phyloP scores from a whole-genome alignment of 2,888 invertebrate species.

The Emesis russula region DNA sequence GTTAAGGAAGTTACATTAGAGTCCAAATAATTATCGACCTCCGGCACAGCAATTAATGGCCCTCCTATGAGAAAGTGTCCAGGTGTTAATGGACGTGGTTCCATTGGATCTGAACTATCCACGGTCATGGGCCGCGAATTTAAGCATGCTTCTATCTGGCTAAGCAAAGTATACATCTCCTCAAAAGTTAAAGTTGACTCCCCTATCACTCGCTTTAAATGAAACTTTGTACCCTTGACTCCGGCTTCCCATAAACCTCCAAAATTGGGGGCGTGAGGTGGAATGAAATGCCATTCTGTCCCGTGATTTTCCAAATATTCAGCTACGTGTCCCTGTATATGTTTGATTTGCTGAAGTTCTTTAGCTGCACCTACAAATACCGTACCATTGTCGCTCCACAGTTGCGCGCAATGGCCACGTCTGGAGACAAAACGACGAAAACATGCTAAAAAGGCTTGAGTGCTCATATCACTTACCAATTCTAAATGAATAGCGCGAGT shows the following conservation, averaged over 20 bases:
- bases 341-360: neutral
- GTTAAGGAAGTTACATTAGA: too few relatives aligned
- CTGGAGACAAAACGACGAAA: slow-evolving; percentile 50
- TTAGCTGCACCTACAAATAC: slow-evolving; percentile 34
- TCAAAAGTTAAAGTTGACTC: slow-evolving; percentile 61
- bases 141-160: slow-evolving; percentile 77
- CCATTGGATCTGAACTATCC: slow-evolving; percentile 26
- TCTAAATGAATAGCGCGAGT: slow-evolving; percentile 68
- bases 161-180: slow-evolving; percentile 62
- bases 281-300: slow-evolving; percentile 44
- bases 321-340: neutral
- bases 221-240: slow-evolving; percentile 31
- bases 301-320: neutral
- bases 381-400: slow-evolving; percentile 44
- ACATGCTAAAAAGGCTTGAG: slow-evolving; percentile 72
- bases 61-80: too few relatives aligned
- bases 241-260: slow-evolving; percentile 35
- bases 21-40: too few relatives aligned
- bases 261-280: slow-evolving; percentile 31
- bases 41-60: too few relatives aligned
- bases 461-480: slow-evolving; percentile 70
- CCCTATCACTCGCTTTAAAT: slow-evolving; percentile 23
- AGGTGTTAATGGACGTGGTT: too few relatives aligned
- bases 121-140: slow-evolving; percentile 67
- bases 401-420: slow-evolving; percentile 48